These are phyloP conservation scores for Hydropsyche tenuis DNA, from an alignment of 1,140 invertebrate species.

Conservation along the genomic window DNA sequence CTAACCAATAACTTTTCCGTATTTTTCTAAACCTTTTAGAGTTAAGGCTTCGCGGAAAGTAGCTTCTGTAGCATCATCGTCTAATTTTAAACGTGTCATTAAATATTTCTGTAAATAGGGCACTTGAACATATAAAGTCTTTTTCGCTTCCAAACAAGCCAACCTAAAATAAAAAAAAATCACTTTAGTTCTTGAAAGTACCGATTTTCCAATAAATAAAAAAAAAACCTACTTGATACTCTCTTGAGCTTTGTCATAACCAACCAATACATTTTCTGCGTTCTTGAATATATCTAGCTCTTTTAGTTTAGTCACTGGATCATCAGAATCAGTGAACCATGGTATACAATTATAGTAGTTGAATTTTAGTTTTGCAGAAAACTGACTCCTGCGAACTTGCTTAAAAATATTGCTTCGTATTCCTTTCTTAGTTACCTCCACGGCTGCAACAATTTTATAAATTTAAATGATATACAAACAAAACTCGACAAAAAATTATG, in stretches of 20 bases:
- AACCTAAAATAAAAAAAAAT: slow-evolving; percentile 59
- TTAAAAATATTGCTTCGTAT: slow-evolving; percentile 72
- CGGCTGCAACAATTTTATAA: slow-evolving; percentile 53
- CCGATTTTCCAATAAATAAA: slow-evolving; percentile 14
- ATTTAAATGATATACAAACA: too few relatives aligned
- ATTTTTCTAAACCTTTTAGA: slow-evolving; percentile 70
- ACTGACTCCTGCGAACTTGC: slow-evolving; percentile 69
- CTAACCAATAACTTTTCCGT: slow-evolving; percentile 69
- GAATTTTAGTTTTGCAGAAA: slow-evolving; percentile 63
- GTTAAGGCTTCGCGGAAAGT: slow-evolving; percentile 68
- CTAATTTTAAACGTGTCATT: slow-evolving; percentile 71
- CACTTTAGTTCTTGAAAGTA: background rate
- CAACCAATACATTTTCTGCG: slow-evolving; percentile 69
- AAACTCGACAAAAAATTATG: too few relatives aligned
- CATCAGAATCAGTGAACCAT: slow-evolving; percentile 69
- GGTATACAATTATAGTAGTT: slow-evolving; percentile 68
- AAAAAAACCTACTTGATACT: slow-evolving; percentile 60
- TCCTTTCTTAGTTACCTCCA: slow-evolving; percentile 67
- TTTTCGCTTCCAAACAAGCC: slow-evolving; percentile 71
- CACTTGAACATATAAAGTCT: slow-evolving; percentile 79
- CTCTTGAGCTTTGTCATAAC: slow-evolving; percentile 76
- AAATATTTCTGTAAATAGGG: slow-evolving; percentile 74
- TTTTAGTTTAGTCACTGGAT: slow-evolving; percentile 63
- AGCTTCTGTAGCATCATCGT: slow-evolving; percentile 66
- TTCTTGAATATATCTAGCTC: slow-evolving; percentile 69